A percentile compares a stretch with the other conserved stretches of the same genome.
phyloP scores from a whole-genome alignment of 2,113 vertebrate species.

The Pithys albifrons region DNA sequence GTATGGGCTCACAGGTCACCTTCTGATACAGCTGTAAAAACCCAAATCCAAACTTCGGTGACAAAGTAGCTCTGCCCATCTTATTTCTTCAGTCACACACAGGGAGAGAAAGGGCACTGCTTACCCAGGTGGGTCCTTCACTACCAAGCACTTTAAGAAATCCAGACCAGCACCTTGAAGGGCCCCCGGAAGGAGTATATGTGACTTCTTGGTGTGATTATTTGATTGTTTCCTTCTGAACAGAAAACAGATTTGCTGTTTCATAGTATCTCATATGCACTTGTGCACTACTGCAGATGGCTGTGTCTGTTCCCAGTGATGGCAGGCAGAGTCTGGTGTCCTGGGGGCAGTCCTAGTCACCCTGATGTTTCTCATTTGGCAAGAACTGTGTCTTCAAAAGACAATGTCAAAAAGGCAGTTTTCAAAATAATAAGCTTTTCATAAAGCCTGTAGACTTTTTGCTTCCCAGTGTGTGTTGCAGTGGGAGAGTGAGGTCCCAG shows the following conservation, averaged over 20 bases:
- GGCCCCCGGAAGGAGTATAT: not conserved
- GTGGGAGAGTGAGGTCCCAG: not conserved
- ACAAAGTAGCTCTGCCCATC: not conserved
- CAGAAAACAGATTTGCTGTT: not conserved
- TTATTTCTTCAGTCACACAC: not conserved
- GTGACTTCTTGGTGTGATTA: not conserved
- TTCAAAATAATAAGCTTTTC: not conserved
- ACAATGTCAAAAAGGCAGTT: not conserved
- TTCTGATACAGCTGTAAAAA: not conserved
- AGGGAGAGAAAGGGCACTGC: not conserved
- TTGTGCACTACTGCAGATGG: not conserved
- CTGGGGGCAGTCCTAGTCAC: not conserved
- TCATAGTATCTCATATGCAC: not conserved
- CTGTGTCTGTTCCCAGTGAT: not conserved
- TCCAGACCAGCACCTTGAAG: conserved; percentile 46
- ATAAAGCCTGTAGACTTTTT: not conserved
- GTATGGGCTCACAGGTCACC: not conserved
- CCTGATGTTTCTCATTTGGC: not conserved
- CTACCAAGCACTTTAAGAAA: conserved; percentile 60
- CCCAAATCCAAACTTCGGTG: not conserved
- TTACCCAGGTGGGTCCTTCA: conserved; percentile 44
- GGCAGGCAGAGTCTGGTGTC: not conserved
- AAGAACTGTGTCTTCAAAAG: not conserved
- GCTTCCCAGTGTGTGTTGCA: not conserved
- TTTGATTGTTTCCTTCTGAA: not conserved